Evolutionary conservation across 2,797 vertebrate species (phyloP), one percentile per base, ranked within the genome.

Genomic region (Myiotriccus ornatus): DNA sequence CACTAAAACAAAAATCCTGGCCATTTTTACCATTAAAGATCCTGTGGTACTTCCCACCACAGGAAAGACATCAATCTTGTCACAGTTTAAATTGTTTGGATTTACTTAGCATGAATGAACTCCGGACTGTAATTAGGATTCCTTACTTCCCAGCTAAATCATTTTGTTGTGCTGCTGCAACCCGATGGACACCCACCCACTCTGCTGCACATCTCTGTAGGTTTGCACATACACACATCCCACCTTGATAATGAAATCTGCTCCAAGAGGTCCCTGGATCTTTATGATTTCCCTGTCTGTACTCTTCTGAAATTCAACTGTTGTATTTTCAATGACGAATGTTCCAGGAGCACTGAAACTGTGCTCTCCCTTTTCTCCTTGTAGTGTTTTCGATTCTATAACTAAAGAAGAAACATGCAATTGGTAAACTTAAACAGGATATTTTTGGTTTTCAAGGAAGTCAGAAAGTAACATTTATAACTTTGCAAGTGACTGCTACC

Each of bases 181-280:
- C 23, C 34, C 65, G 53, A 80, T 11, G 30, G 53, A 68, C 62
- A 86, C 46, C 12, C 56, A 37, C 32, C 25, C 32, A 53, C 16
- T 37, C 34, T 67, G 46, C 14, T 35, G 21, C 41, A 46, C 1
- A 5, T 28, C 53, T 59, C 69, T 34, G 60, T 56, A 75, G 21
- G 56, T 71, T 56, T 75, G 35, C 52, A n/a, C 24, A 81, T 25
- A 57, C 3, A 46, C 10, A 34, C 16, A 10, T 37, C 97, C 93
- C 97, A 99, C 99, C 99, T 99, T 99, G 94, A 99, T 97, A 81
- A 98, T 98, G 97, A 99, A 99, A 96, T 99, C 99, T 34, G 98
- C 98, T 41, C 94, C 97, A 74, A 99, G 97, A 34, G 99, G 98
- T 12, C 99, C 98, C 4, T 97, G 97, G 24, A 98, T 98, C 95